Evolutionary conservation across 2,797 vertebrate genomes (phyloP), one percentile per base, ranked within the genome.

Genomic region (Falco rusticolus): DNA sequence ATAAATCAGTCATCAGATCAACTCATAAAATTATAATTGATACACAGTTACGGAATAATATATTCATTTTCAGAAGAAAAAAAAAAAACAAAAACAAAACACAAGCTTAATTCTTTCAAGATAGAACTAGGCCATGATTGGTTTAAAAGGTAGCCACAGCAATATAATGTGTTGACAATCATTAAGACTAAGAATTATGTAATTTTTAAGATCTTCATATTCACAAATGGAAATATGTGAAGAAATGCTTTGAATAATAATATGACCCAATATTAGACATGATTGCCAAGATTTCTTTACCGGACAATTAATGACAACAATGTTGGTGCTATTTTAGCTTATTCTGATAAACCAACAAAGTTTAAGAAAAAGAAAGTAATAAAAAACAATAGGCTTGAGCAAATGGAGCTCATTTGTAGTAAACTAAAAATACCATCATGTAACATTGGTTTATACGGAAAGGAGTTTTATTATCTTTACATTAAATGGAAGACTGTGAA

Each of bases 361-460:
- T 61, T 77, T 48, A 77, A 34, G 28, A 66, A 81, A 75, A 48
- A 59, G 13, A 51, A 51, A 5, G 6, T 34, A 5, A n/a, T 21
- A 39, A n/a, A 33, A 74, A 74, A 65, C 7, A 53, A 25, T 3
- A 72, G 6, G 1, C 3, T 77, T 80, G 14, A 57, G 24, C 5
- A 7, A 91, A 84, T 17, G 5, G 15, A 84, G 2, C 2, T 45
- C 5, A 76, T 80, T 11, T 60, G 28, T 16, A 87, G 13, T 34
- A 43, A 84, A 80, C 9, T 43, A 41, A 56, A 93, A 50, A 50
- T 34, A 26, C 13, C 15, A 33, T 20, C 59, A 34, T 26, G 20
- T 31, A 37, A 79, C 56, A 41, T 3, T 54, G 13, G 13, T 2
- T 80, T 85, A 33, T 10, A 20, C 0, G 0, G 59, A 22, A 51